These are phyloP conservation scores for Chydorus sphaericus DNA, from an alignment of 2,888 invertebrate species.

Conservation along the genomic window DNA sequence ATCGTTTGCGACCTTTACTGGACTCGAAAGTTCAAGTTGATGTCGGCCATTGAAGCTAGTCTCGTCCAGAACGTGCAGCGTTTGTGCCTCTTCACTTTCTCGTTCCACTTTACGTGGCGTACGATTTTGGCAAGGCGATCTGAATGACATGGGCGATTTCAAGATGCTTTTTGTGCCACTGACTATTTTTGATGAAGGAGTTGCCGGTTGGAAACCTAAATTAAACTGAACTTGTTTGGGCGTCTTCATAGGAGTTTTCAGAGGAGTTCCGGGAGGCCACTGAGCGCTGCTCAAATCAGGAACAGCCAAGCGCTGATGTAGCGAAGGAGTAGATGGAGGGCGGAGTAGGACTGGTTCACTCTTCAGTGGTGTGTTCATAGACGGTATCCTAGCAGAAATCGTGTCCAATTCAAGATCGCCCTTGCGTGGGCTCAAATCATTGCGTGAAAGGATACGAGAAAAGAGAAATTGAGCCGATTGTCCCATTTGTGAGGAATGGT, in stretches of 20 bases:
- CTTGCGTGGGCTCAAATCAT: background rate
- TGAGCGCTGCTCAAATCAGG: background rate
- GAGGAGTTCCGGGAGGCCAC: background rate
- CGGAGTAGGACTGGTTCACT: background rate
- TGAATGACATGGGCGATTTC: slow-evolving; percentile 4
- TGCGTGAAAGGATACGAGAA: background rate
- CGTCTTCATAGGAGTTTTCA: slow-evolving; percentile 9
- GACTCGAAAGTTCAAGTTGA: slow-evolving; percentile 7
- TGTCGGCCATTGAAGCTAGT: background rate
- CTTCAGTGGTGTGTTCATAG: background rate
- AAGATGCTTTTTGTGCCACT: background rate
- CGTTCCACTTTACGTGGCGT: background rate
- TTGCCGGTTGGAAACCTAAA: background rate
- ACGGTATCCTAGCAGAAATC: background rate
- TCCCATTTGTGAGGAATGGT: background rate
- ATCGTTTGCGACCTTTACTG: background rate
- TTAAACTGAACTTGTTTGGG: slow-evolving; percentile 9
- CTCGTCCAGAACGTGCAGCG: background rate
- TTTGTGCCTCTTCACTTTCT: background rate
- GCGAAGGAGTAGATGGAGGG: background rate
- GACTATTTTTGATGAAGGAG: background rate
- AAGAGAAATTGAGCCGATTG: slow-evolving; percentile 7
- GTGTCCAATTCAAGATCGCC: background rate
- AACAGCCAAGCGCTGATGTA: background rate
- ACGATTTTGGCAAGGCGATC: background rate